Conservation (phyloP, 2,113 vertebrate species). For the Machaerirhynchus nigripectus region DNA sequence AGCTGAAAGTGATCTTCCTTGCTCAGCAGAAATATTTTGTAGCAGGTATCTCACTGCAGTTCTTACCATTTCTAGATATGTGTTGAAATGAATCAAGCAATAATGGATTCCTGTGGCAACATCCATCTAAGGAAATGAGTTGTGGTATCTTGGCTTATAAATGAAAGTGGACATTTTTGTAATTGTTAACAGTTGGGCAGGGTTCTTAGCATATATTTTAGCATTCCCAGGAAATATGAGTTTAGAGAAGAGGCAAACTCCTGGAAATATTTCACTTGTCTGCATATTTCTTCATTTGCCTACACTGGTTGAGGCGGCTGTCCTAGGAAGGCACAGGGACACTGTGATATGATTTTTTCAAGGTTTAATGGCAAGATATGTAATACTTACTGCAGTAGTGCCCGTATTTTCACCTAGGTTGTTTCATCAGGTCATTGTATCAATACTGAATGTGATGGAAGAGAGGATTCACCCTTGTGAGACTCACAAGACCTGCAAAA, state of each 20-base stretch:
- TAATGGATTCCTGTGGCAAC: neutral
- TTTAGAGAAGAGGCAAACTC: neutral
- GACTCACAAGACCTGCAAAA: slow-evolving; percentile 8
- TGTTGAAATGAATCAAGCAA: neutral
- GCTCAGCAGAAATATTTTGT: neutral
- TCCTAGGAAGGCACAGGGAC: neutral
- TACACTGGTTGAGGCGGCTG: neutral
- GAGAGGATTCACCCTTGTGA: neutral
- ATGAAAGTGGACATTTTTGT: neutral
- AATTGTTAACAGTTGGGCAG: neutral
- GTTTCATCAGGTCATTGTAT: neutral
- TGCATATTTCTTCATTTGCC: neutral
- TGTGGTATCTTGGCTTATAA: neutral
- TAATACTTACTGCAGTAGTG: neutral
- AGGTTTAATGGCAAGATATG: neutral
- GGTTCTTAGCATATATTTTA: neutral
- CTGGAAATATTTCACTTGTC: neutral
- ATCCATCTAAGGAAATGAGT: neutral
- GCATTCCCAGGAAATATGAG: neutral
- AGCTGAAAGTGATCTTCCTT: neutral
- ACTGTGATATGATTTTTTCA: neutral
- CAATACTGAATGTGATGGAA: neutral
- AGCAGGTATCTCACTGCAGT: neutral
- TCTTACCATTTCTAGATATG: neutral
- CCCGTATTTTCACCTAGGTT: neutral